Percentiles rank a stretch among this genome's conserved stretches.
Evolutionary conservation across 2,113 vertebrate genomes (phyloP).

Genomic region (Trematocara stigmaticum): DNA sequence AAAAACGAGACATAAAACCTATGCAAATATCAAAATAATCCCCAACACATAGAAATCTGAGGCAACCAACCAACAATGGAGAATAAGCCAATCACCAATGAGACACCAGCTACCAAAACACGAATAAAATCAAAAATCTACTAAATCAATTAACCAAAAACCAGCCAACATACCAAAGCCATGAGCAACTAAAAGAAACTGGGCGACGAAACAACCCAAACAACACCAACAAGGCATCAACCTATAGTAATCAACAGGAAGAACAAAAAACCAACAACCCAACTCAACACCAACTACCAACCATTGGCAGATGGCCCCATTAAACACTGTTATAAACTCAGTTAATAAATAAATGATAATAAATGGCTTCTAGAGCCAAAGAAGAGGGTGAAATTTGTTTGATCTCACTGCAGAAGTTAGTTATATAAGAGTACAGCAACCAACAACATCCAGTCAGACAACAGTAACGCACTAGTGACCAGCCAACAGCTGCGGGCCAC

Average conservation of each 20-base stretch:
- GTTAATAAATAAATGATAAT: no score
- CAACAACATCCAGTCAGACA: not conserved
- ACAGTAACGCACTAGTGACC: not conserved
- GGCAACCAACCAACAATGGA: not conserved
- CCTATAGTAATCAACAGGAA: no score
- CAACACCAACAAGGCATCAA: not conserved
- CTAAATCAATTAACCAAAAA: not conserved
- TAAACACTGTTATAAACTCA: not conserved
- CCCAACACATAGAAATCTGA: accelerated
- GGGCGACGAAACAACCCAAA: not conserved
- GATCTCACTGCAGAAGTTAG: not conserved
- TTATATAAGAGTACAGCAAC: not conserved
- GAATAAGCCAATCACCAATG: not conserved
- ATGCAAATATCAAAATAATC: not conserved
- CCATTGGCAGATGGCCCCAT: not conserved
- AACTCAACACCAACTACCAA: not conserved
- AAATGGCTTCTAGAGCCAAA: accelerated
- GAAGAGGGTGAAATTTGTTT: not conserved
- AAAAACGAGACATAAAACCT: not conserved
- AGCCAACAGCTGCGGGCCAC: no score
- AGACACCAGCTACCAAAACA: not conserved
- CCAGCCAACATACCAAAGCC: not conserved
- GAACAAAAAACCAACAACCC: no score
- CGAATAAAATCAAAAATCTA: not conserved
- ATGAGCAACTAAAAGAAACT: not conserved